Percentiles rank a stretch among this genome's conserved stretches.
Conservation (phyloP, 1,140 invertebrate genomes). For the Drosophila sulfurigaster region DNA sequence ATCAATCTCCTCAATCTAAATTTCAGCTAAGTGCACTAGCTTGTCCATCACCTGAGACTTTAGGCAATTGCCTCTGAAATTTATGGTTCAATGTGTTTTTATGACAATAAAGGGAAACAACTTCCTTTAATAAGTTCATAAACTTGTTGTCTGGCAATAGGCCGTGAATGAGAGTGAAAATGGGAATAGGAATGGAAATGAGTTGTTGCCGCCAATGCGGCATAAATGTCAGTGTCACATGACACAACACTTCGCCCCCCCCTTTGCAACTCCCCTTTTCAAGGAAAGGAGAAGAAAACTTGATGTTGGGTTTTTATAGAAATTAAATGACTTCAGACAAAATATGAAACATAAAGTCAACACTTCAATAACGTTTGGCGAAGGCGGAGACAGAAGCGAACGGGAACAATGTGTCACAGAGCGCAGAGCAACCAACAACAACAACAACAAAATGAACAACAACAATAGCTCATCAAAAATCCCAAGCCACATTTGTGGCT, state of each 20-base stretch:
- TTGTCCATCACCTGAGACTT: constrained; percentile 60
- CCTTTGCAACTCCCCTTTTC: background rate
- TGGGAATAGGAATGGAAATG: constrained; percentile 13
- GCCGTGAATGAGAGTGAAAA: constrained; percentile 28
- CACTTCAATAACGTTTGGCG: constrained; percentile 54
- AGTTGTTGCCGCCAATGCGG: constrained; percentile 41
- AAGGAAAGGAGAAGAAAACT: constrained; percentile 8
- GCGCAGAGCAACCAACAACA: background rate
- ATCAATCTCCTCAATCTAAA: background rate
- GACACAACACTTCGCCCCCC: constrained; percentile 28
- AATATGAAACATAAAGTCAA: constrained; percentile 65
- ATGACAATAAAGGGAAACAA: constrained; percentile 44
- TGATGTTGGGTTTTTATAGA: constrained; percentile 51
- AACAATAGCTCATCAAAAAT: constrained; percentile 55
- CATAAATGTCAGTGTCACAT: constrained; percentile 63
- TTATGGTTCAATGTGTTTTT: constrained; percentile 43
- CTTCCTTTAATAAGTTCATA: constrained; percentile 57
- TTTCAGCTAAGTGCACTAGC: constrained; percentile 18
- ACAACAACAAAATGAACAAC: constrained; percentile 21
- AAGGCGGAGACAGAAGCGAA: constrained; percentile 13
- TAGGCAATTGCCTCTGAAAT: constrained; percentile 13
- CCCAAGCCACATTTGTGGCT: constrained; percentile 61
- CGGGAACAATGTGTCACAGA: constrained; percentile 53
- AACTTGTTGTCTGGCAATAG: constrained; percentile 47
- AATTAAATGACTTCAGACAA: constrained; percentile 63